These are phyloP conservation scores for Epicauta chinensis DNA, from an alignment of 1,140 invertebrate genomes.

Conservation along the genomic window DNA sequence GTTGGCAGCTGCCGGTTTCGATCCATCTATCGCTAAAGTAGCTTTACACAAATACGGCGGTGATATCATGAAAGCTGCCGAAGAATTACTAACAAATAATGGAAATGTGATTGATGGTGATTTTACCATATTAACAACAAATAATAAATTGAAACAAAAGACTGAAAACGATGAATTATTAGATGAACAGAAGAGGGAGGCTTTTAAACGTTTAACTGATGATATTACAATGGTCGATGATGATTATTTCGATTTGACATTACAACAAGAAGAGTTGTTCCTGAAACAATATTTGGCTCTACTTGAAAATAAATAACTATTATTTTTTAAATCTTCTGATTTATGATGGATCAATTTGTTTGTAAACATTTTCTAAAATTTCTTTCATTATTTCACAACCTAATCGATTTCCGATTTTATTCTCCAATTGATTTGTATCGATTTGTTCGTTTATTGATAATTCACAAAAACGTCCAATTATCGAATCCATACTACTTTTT, in stretches of 20 bases:
- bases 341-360: no score
- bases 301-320: no score
- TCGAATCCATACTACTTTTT: background rate
- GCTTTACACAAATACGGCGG: slow-evolving; percentile 52
- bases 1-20: slow-evolving; percentile 57
- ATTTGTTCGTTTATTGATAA: background rate
- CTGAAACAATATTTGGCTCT: slow-evolving; percentile 54
- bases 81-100: slow-evolving; percentile 45
- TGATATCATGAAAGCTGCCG: slow-evolving; percentile 51
- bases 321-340: no score
- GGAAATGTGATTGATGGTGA: slow-evolving; percentile 34
- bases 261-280: slow-evolving; percentile 54
- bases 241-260: slow-evolving; percentile 54
- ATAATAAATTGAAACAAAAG: slow-evolving; percentile 6
- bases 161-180: slow-evolving; percentile 12
- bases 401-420: no score
- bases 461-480: no score
- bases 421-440: no score
- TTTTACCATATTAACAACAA: slow-evolving; percentile 24
- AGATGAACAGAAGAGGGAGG: slow-evolving; percentile 43
- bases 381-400: no score
- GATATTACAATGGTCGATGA: slow-evolving; percentile 53
- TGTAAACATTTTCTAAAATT: no score
- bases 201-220: slow-evolving; percentile 52
- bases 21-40: slow-evolving; percentile 45